Evolutionary conservation across 2,113 vertebrate species (phyloP).

Genomic region (Platichthys stellatus): DNA sequence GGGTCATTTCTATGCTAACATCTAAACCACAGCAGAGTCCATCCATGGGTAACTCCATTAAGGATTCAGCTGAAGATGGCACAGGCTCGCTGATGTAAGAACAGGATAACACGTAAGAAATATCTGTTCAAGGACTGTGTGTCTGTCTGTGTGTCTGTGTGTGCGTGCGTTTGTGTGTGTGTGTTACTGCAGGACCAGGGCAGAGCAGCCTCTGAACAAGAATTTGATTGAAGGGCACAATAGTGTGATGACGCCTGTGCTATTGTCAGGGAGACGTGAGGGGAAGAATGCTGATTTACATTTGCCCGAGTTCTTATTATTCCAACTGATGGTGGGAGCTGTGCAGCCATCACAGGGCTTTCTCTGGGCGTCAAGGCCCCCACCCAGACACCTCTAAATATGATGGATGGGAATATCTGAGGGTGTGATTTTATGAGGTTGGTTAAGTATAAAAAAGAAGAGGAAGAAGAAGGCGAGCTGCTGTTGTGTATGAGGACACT

Average conservation of each 20-base stretch:
- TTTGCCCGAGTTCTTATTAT: slow-evolving; percentile 49
- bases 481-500: slow-evolving; percentile 51
- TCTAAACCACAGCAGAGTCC: slow-evolving; percentile 25
- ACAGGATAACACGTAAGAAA: slow-evolving; percentile 1
- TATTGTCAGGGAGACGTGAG: slow-evolving; percentile 13
- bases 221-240: slow-evolving; percentile 28
- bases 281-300: slow-evolving; percentile 42
- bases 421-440: slow-evolving; percentile 50
- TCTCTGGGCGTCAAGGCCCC: slow-evolving; percentile 34
- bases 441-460: neutral
- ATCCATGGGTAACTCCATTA: slow-evolving; percentile 15
- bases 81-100: slow-evolving; percentile 14
- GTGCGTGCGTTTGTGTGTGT: neutral
- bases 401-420: slow-evolving; percentile 57
- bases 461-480: neutral
- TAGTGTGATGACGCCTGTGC: slow-evolving; percentile 20
- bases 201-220: slow-evolving; percentile 5
- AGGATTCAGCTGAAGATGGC: slow-evolving; percentile 13
- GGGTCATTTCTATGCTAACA: neutral
- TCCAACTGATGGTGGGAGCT: slow-evolving; percentile 37
- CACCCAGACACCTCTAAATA: slow-evolving; percentile 54
- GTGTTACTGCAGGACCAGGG: neutral
- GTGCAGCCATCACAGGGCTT: slow-evolving; percentile 29
- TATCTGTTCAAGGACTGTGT: neutral
- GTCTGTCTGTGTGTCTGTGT: no score